A percentile compares a stretch with the other conserved stretches of the same genome.
Conservation (phyloP, 2,888 invertebrate species). For the Rhogogaster chlorosoma region DNA sequence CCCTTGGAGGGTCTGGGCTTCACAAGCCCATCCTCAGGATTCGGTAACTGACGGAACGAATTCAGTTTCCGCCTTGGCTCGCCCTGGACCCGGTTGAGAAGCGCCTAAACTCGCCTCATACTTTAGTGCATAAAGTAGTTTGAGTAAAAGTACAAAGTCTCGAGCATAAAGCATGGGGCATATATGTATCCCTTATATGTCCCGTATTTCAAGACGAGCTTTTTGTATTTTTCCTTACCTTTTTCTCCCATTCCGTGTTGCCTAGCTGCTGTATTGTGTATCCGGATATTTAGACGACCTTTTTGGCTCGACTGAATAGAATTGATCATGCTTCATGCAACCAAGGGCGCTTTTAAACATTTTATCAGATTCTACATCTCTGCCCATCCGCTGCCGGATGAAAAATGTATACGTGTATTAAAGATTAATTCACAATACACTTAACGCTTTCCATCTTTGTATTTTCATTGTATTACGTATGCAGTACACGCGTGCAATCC, state of each 20-base stretch:
- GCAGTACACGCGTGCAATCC: conserved; percentile 31
- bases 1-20: conserved; percentile 33
- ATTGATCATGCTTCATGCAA: conserved; percentile 44
- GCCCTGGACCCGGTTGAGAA: conserved; percentile 32
- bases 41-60: conserved; percentile 48
- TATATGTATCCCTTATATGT: conserved; percentile 28
- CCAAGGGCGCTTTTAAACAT: conserved; percentile 44
- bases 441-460: conserved; percentile 30
- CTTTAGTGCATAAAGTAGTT: conserved; percentile 46
- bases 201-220: conserved; percentile 38
- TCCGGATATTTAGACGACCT: conserved; percentile 44
- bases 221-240: conserved; percentile 2
- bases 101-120: conserved; percentile 32
- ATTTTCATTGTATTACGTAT: conserved; percentile 30
- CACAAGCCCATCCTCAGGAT: conserved; percentile 10
- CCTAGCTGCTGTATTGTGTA: conserved; percentile 22
- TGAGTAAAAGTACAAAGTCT: conserved; percentile 43
- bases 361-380: conserved; percentile 49
- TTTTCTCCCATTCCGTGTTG: conserved; percentile 31
- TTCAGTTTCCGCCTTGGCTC: conserved; percentile 33
- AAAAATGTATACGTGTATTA: conserved; percentile 44
- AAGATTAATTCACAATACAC: conserved; percentile 47
- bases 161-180: conserved; percentile 30
- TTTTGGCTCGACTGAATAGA: conserved; percentile 34
- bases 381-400: conserved; percentile 41